phyloP scores from a whole-genome alignment of 2,888 invertebrate genomes.

The Craniophora ligustri region DNA sequence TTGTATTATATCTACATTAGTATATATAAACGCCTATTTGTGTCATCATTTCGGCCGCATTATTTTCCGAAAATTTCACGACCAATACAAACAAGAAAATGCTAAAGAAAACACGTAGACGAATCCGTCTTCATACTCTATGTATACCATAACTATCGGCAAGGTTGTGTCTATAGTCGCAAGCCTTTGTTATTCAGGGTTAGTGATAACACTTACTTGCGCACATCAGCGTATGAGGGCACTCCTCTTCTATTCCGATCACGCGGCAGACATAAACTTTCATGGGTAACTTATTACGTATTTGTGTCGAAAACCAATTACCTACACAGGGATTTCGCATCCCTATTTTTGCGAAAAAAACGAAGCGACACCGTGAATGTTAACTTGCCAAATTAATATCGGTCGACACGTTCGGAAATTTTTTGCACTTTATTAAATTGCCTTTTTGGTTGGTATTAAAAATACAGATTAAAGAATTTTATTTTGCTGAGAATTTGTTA shows the following conservation, averaged over 20 bases:
- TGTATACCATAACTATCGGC: constrained; percentile 16
- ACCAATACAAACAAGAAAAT: constrained; percentile 21
- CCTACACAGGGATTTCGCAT: constrained; percentile 65
- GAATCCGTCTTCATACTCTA: constrained; percentile 35
- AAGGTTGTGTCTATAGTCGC: constrained; percentile 26
- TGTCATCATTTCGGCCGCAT: too few species aligned
- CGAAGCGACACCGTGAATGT: constrained; percentile 57
- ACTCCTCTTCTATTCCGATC: constrained; percentile 64
- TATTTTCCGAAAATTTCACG: not conserved
- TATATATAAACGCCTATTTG: too few species aligned
- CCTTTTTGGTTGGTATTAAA: constrained; percentile 1
- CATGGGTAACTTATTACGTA: constrained; percentile 78
- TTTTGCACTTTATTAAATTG: constrained; percentile 10
- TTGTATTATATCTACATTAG: too few species aligned
- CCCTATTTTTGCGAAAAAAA: constrained; percentile 63
- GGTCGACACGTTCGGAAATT: constrained; percentile 40
- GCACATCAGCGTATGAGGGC: constrained; percentile 59
- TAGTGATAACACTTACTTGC: constrained; percentile 62
- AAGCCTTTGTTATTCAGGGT: constrained; percentile 63
- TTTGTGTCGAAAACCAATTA: constrained; percentile 81
- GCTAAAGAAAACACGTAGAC: constrained; percentile 25
- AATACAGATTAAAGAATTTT: not conserved
- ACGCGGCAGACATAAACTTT: constrained; percentile 73
- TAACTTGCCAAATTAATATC: constrained; percentile 61
- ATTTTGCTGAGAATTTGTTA: not conserved